Evolutionary conservation across 2,888 invertebrate species (phyloP), one percentile per base, ranked within the genome.

Genomic region (Dicyrtoma fusca): DNA sequence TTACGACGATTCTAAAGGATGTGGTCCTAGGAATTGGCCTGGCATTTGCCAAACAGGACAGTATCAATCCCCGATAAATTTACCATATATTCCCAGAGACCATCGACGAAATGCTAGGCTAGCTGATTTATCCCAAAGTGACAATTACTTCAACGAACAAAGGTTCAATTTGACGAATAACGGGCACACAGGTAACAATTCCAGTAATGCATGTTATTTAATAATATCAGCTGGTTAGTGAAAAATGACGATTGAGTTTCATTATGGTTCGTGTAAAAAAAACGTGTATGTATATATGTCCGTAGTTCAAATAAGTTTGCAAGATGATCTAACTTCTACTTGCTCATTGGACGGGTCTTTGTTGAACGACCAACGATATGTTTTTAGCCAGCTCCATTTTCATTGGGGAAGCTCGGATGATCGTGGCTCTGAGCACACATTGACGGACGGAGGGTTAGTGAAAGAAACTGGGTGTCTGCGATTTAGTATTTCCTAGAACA

Each of bases 131-230:
- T 21, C 4, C 55, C 11, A 5, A 21, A 26, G 21, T 11, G 17
- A 17, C 10, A n/a, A 17, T 34, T 55, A 55, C 55, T 19, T 11
- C 19, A 17, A 25, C 11, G 53, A 6, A 4, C 26, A 51, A 17
- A 53, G 1, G 21, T 55, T 68, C 25, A 42, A n/a, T 8, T 10
- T 68, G 26, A 17, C 11, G 11, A 68, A 68, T 21, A 55, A 53
- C 53, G 68, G 68, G 5, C 53, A 68, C 23, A 34, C 68, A 55
- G 34, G 68, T 68, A 68, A 17, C 14, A 47, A 64, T n/a, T n/a
- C n/a, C n/a, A 34, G 34, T 34, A 5, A 34, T 34, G 4, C 34
- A 34, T 34, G 8, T 34, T 3, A 8, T 34, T 3, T 34, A 5
- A 34, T 8, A 34, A 34, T 34, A 34, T 34, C 34, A 34, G 8